These are phyloP conservation scores for Quiscalus mexicanus DNA, from an alignment of 2,113 vertebrate species.

Conservation along the genomic window DNA sequence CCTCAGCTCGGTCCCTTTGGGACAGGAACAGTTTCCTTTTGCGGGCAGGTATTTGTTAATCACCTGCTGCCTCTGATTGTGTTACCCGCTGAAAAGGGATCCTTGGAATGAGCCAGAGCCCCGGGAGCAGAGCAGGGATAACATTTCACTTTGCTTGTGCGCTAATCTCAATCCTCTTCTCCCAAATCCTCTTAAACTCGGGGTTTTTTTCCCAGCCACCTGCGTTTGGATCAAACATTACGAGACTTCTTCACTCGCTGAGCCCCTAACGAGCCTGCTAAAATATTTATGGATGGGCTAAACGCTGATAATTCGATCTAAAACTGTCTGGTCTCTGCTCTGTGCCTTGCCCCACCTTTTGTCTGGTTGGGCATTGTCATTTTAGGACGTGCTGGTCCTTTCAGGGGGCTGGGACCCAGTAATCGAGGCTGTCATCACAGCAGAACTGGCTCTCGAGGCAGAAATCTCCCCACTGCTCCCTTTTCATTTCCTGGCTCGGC, in stretches of 20 bases:
- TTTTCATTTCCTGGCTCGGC: slow-evolving; percentile 61
- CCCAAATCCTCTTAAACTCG: slow-evolving; percentile 48
- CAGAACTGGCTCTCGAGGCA: neutral
- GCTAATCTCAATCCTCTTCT: neutral
- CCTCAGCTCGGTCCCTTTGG: neutral
- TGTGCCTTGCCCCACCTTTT: neutral
- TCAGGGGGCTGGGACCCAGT: neutral
- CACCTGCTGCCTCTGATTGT: slow-evolving; percentile 4
- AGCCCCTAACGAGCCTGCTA: neutral
- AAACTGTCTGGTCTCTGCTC: neutral
- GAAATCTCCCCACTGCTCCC: slow-evolving; percentile 31
- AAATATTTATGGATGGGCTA: neutral
- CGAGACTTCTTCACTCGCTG: neutral
- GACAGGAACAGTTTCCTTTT: neutral
- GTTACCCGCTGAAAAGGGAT: slow-evolving; percentile 40
- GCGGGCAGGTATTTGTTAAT: slow-evolving; percentile 18
- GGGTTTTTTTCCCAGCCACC: neutral
- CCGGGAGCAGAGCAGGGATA: slow-evolving; percentile 13
- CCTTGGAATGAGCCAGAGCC: neutral
- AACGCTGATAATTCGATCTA: neutral
- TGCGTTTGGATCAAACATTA: neutral
- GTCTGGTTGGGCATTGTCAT: neutral
- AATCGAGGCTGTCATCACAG: slow-evolving; percentile 53
- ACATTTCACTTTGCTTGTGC: slow-evolving; percentile 5
- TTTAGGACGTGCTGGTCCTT: neutral